Evolutionary conservation across 2,888 invertebrate genomes (phyloP).

Genomic region (Drosophila falleni): DNA sequence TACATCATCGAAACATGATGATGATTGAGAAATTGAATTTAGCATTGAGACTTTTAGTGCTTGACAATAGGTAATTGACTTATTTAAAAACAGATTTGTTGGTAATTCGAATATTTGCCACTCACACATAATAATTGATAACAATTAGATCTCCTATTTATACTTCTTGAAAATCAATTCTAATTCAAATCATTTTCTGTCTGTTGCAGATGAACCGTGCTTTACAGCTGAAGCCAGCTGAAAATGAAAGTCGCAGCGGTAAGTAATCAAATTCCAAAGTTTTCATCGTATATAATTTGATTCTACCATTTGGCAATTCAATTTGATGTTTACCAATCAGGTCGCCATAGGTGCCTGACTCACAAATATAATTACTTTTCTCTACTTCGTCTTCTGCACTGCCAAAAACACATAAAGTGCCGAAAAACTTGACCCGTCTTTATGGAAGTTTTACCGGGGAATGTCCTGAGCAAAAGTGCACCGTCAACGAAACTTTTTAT

Average conservation of each 20-base stretch:
- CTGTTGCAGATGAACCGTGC: slow-evolving; percentile 99
- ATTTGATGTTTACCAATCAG: slow-evolving; percentile 61
- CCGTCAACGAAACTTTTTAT: slow-evolving; percentile 64
- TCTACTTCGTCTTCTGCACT: slow-evolving; percentile 16
- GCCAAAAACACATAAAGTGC: slow-evolving; percentile 43
- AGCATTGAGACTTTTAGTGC: slow-evolving; percentile 15
- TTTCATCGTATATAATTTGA: slow-evolving; percentile 38
- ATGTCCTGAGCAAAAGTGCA: slow-evolving; percentile 63
- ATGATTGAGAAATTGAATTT: slow-evolving; percentile 53
- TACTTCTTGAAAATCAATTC: not conserved
- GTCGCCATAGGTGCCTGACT: slow-evolving; percentile 61
- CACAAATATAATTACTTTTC: slow-evolving; percentile 70
- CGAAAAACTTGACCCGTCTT: slow-evolving; percentile 68
- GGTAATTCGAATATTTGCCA: not conserved
- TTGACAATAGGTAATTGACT: slow-evolving; percentile 21
- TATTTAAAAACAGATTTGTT: slow-evolving; percentile 8
- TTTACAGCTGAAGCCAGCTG: slow-evolving; percentile 99
- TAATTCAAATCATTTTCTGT: not conserved
- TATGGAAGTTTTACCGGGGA: slow-evolving; percentile 45
- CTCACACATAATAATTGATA: not conserved
- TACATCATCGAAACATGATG: slow-evolving; percentile 54
- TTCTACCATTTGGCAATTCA: slow-evolving; percentile 65
- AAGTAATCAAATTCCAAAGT: slow-evolving; percentile 85
- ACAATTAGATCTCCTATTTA: slow-evolving; percentile 3
- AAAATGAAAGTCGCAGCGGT: slow-evolving; percentile 99